Base-by-base conservation (phyloP, 2,888 invertebrate genomes). In the Globia sparganii region DNA sequence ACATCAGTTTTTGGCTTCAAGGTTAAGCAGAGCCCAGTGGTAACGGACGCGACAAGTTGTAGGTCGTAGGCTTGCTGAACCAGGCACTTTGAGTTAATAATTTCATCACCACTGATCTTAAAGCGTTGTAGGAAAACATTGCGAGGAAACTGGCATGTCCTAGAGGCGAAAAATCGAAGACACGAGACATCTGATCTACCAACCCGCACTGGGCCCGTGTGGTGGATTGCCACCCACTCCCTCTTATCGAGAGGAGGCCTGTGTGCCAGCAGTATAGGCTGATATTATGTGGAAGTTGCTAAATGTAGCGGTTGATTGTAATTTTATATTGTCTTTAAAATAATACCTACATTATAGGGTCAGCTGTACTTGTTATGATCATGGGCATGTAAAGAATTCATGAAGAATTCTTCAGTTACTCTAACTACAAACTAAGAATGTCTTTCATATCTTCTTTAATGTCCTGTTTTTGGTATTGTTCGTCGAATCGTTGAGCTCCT, bases 371-470 rank as follows among this genome's bases (percentile, higher is more conserved):
- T 49, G 8, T 46, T 1, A 31, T 37, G 28, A 18, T n/a, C n/a
- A 31, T 1, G 1, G 1, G 2, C 2, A 28, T 46, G 37, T 37
- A 6, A 46, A 40, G 5, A 40, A 73, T 34, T 31, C 13, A 25
- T 59, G 31, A 43, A 31, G 28, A 28, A 13, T 11, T 25, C 11
- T 28, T 31, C 25, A 18, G 15, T 37, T 43, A 65, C 72, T 73
- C 2, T n/a, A 25, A 53, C 31, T 13, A 6, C 18, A 28, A 5
- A n/a, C 31, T 25, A 58, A 66, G 43, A 66, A 75, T 70, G 31
- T 72, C n/a, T 66, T 65, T 58, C 56, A 75, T 75, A 62, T 72
- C 46, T 70, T 83, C n/a, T n/a, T n/a, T n/a, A n/a, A n/a, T n/a
- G n/a, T n/a, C n/a, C n/a, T n/a, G n/a, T n/a, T n/a, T n/a, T n/a